Percentiles rank a stretch among this genome's conserved stretches.
Evolutionary conservation across 1,140 invertebrate genomes (phyloP).

Genomic region (Periplaneta americana): DNA sequence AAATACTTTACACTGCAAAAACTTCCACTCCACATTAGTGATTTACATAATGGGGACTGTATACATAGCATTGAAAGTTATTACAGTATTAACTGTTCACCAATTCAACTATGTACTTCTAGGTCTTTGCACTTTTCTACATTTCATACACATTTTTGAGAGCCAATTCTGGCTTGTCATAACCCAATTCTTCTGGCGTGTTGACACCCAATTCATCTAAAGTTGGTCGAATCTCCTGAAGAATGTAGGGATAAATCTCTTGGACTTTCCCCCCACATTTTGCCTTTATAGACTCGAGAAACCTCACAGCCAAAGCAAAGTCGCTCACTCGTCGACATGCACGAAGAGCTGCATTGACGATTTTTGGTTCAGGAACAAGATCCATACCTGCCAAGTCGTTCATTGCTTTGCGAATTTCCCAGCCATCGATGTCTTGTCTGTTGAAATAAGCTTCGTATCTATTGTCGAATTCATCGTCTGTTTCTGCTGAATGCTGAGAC

Average conservation of each 20-base stretch:
- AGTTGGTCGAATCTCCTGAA: constrained; percentile 90
- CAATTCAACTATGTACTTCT: constrained; percentile 22
- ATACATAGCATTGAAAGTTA: neutral
- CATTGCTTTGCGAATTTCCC: constrained; percentile 90
- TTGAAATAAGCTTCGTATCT: constrained; percentile 84
- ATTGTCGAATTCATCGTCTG: constrained; percentile 66
- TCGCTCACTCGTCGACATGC: constrained; percentile 94
- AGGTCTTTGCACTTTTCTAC: constrained; percentile 25
- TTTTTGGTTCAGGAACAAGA: constrained; percentile 90
- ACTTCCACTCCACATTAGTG: neutral
- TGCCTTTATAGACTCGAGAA: constrained; percentile 85
- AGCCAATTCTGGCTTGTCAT: constrained; percentile 94
- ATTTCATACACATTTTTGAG: constrained; percentile 68
- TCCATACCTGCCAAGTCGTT: constrained; percentile 75
- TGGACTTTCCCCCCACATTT: constrained; percentile 79
- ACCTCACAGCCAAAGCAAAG: constrained; percentile 85
- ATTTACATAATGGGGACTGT: neutral
- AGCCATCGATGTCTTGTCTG: constrained; percentile 87
- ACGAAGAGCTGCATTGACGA: constrained; percentile 85
- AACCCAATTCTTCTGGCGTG: constrained; percentile 93
- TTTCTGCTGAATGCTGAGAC: constrained; percentile 31
- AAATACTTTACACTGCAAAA: neutral
- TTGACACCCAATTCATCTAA: constrained; percentile 89
- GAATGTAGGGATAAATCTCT: constrained; percentile 86
- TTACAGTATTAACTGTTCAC: neutral